phyloP scores from a whole-genome alignment of 2,113 vertebrate genomes.

The Nycticorax nycticorax region DNA sequence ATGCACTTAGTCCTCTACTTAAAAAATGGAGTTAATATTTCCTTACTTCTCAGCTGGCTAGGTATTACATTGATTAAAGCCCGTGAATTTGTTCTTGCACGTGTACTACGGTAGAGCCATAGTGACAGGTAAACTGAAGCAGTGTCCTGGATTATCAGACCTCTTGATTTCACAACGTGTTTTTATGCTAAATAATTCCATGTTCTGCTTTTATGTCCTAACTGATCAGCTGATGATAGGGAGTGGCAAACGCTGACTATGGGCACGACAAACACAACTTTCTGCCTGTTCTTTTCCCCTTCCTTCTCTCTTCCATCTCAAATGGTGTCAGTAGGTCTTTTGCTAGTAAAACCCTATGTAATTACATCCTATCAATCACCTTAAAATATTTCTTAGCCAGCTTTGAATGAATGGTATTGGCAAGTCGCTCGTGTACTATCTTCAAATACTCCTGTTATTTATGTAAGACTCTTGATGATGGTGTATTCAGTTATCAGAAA shows the following conservation, averaged over 20 bases:
- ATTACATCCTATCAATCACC: neutral
- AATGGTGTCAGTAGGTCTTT: neutral
- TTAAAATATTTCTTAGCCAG: neutral
- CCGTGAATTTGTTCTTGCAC: neutral
- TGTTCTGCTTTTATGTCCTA: neutral
- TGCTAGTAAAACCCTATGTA: neutral
- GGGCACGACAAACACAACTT: neutral
- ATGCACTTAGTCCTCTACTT: neutral
- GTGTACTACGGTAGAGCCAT: neutral
- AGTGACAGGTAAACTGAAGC: neutral
- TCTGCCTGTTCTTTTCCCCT: neutral
- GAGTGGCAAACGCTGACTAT: neutral
- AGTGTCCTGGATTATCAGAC: neutral
- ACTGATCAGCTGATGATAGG: neutral
- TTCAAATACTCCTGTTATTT: neutral
- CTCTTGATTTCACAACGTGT: neutral
- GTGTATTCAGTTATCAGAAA: neutral
- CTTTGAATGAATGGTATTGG: neutral
- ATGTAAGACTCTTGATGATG: neutral
- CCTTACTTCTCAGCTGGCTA: neutral
- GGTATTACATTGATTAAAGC: neutral
- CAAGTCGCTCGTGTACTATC: neutral
- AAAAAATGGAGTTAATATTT: neutral
- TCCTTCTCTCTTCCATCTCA: neutral
- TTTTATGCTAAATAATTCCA: neutral